Base-by-base conservation (phyloP, 2,888 invertebrate species). In the Cloeon dipterum region DNA sequence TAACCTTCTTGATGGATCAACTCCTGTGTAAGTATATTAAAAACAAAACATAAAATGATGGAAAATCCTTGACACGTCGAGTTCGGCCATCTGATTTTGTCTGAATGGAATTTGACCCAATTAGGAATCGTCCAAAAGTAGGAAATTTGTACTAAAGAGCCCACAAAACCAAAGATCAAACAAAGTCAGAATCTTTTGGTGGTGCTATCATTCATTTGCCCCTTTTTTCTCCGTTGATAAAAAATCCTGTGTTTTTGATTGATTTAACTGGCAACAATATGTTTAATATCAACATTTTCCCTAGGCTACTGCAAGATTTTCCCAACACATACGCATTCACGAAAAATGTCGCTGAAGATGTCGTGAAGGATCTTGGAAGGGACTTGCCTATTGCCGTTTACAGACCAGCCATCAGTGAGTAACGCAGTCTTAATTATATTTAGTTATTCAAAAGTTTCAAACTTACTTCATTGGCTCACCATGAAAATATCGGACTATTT, bases 241-340 rank as follows among this genome's bases (percentile, higher is more conserved):
- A n/a, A n/a, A n/a, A n/a, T n/a, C n/a, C 19, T 4, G 20, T 32
- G 19, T n/a, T 35, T 14, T 32, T 19, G 4, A 26, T 32, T 21
- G 36, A 17, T 37, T 44, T 42, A 37, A 34, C 44, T 16, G 42
- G 11, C 19, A 8, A 18, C 2, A 11, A 4, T n/a, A 17, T 2
- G 16, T 7, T 18, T 8, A 13, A 21, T 21, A 20, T 33, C 26
- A 29, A 14, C 23, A 32, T 16, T 10, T 16, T 40, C 36, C 37
- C 37, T 50, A 75, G 75, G 21, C 50, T 76, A n/a, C 49, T 78
- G 26, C 71, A 68, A 13, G 60, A 65, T 25, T 76, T 79, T 63
- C 85, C 85, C 0, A 86, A 86, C 52, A 83, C 83, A 0, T 88
- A 88, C 57, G 77, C 81, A 0, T 81, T 74, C 51, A 83, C 85